phyloP scores from a whole-genome alignment of 2,797 vertebrate genomes.

The Distichodus sexfasciatus region DNA sequence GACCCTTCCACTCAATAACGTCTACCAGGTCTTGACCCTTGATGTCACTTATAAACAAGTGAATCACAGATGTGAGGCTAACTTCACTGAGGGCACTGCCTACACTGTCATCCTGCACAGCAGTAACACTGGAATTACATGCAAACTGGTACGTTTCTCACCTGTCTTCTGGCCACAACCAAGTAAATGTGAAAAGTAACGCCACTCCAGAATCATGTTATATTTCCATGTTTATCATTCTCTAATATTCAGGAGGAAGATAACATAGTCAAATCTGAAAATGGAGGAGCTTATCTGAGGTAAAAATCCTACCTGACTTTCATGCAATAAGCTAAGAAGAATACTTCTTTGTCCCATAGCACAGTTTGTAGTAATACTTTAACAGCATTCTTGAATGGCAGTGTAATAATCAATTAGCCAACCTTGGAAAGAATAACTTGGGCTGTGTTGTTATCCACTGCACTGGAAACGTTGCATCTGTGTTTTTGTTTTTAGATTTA shows the following conservation, averaged over 20 bases:
- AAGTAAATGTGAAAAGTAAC: too few species aligned
- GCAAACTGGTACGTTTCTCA: conserved; percentile 77
- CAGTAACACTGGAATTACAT: conserved; percentile 41
- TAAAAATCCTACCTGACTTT: too few species aligned
- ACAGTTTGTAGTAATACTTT: conserved; percentile 23
- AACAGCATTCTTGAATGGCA: conserved; percentile 28
- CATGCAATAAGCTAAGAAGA: background rate
- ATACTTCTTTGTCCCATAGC: background rate
- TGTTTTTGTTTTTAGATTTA: conserved; percentile 75
- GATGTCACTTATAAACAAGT: conserved; percentile 53
- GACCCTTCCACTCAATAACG: conserved; percentile 64
- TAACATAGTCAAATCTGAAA: conserved; percentile 61
- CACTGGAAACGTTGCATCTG: background rate
- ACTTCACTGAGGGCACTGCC: conserved; percentile 63
- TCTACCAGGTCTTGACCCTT: conserved; percentile 54
- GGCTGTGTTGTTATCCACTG: background rate
- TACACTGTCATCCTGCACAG: conserved; percentile 80
- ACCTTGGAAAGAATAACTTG: conserved; percentile 6
- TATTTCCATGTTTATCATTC: conserved; percentile 22
- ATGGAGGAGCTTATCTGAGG: conserved; percentile 68
- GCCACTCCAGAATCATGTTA: too few species aligned
- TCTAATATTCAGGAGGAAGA: conserved; percentile 63
- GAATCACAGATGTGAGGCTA: conserved; percentile 53
- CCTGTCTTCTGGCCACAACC: background rate
- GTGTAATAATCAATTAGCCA: background rate